Base-by-base conservation (phyloP, 2,113 vertebrate genomes). In the Embiotoca jacksoni region DNA sequence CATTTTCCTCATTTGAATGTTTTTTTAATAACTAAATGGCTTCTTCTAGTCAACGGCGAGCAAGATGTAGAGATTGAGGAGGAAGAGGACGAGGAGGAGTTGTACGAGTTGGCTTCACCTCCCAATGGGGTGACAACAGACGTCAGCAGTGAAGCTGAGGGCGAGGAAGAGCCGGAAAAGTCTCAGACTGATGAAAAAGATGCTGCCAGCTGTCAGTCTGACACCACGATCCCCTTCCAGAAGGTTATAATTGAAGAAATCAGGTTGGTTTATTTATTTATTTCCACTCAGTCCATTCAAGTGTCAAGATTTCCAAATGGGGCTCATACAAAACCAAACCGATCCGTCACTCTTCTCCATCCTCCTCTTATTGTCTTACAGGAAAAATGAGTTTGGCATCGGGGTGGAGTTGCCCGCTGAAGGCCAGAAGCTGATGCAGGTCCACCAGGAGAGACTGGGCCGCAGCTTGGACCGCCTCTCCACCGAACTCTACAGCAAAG, bases 401-500 rank as follows among this genome's bases (percentile, higher is more conserved):
- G 95, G 95, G 5, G 92, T 95, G 65, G 92, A 94, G 54, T 58
- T 96, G 75, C 92, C 72, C 0, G 87, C 91, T 11, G 93, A 92
- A 59, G 91, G 93, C 11, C 89, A 91, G 83, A 93, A 87, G 61
- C 87, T 96, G 80, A 94, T 96, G 92, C 79, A 81, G 83, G 92
- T 92, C 52, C 91, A 94, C 7, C 95, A 95, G 90, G 91, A 93
- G 0, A 70, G 94, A 14, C 92, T 95, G 72, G 94, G 94, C 59
- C 90, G 95, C 35, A 95, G 95, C 74, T 85, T 96, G 76, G 93
- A 95, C n/a, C 92, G 95, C 31, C 94, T 96, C 39, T 95, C 95
- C 58, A 93, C 94, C 0, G 95, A 96, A 39, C 92, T 96, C 35
- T 96, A 96, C 92, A 96, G 95, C 93, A 96, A 96, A 89, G 95